Percentiles rank a stretch among this genome's conserved stretches.
phyloP scores from a whole-genome alignment of 2,888 invertebrate species.

The Pterostichus niger region DNA sequence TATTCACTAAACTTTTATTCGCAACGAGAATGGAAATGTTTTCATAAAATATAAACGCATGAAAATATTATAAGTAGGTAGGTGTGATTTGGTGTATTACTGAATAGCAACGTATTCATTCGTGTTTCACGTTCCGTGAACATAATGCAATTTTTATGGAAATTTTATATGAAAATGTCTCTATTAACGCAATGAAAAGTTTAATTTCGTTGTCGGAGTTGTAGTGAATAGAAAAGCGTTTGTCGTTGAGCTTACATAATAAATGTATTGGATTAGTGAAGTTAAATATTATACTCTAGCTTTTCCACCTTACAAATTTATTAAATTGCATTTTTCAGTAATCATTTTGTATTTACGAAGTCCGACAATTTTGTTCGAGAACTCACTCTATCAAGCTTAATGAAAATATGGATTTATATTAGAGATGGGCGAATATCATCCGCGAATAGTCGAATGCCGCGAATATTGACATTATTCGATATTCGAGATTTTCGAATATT shows the following conservation, averaged over 20 bases:
- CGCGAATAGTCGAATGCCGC: no score
- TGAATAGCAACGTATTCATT: slow-evolving; percentile 37
- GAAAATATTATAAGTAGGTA: slow-evolving; percentile 38
- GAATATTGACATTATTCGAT: no score
- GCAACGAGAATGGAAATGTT: slow-evolving; percentile 56
- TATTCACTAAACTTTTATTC: slow-evolving; percentile 42
- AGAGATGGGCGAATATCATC: no score
- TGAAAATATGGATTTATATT: no score
- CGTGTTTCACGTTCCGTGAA: slow-evolving; percentile 7
- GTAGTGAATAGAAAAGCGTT: slow-evolving; percentile 41
- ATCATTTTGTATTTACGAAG: no score
- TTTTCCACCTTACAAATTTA: not conserved
- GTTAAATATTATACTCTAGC: not conserved
- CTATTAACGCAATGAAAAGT: slow-evolving; percentile 53
- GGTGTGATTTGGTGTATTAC: slow-evolving; percentile 45
- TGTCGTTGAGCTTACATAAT: slow-evolving; percentile 23
- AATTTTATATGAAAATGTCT: slow-evolving; percentile 56
- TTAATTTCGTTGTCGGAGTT: not conserved
- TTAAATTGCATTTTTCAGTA: not conserved
- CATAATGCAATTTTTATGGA: slow-evolving; percentile 57
- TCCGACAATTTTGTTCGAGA: no score
- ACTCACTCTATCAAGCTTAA: no score
- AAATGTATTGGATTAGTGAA: slow-evolving; percentile 33
- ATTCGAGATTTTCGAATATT: no score
- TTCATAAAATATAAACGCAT: slow-evolving; percentile 58